phyloP scores from a whole-genome alignment of 2,888 invertebrate genomes.

The Meta bourneti region DNA sequence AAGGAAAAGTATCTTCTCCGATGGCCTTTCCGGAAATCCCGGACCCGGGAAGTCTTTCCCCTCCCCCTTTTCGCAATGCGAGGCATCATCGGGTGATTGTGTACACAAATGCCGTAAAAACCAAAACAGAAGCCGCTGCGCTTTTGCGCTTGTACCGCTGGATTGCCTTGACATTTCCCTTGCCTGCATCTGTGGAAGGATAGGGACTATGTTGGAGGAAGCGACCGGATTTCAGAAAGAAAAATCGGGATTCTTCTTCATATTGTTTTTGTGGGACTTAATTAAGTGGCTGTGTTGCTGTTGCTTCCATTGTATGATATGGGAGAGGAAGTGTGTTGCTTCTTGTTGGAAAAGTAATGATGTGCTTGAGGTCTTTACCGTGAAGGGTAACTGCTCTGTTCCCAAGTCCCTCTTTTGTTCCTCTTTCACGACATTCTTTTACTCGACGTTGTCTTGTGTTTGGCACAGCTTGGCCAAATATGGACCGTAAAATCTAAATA shows the following conservation, averaged over 20 bases:
- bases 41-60: neutral
- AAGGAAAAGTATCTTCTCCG: no score
- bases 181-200: conserved; percentile 34
- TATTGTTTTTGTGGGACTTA: neutral
- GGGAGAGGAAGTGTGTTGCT: no score
- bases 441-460: no score
- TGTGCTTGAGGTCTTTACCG: no score
- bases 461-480: no score
- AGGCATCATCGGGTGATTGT: conserved; percentile 1
- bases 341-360: no score
- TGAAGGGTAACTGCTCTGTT: no score
- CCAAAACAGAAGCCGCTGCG: conserved; percentile 6
- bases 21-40: neutral
- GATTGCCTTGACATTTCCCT: conserved; percentile 69
- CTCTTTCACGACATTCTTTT: no score
- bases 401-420: no score
- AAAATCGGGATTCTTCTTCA: neutral
- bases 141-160: conserved; percentile 24
- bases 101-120: neutral
- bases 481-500: no score
- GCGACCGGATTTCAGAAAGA: neutral
- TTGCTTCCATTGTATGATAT: no score
- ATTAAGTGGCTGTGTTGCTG: neutral
- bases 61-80: neutral
- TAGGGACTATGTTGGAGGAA: no score